Evolutionary conservation across 2,113 vertebrate species (phyloP).

Genomic region (Dicaeum eximium): DNA sequence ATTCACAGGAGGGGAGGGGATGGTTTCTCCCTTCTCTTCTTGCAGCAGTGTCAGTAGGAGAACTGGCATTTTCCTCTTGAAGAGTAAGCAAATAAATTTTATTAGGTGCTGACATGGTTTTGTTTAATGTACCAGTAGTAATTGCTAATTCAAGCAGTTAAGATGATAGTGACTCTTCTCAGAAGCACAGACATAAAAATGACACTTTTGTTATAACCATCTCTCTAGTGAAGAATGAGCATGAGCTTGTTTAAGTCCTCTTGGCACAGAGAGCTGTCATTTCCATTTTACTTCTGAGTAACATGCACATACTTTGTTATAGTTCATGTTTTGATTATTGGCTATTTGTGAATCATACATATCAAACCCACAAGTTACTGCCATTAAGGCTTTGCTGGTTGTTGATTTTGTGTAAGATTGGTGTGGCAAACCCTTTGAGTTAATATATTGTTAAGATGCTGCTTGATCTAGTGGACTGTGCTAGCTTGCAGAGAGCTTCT

Average conservation of each 20-base stretch:
- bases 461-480: not conserved
- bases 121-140: not conserved
- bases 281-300: not conserved
- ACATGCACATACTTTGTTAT: not conserved
- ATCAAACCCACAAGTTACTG: not conserved
- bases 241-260: not conserved
- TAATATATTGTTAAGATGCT: too few species aligned
- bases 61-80: not conserved
- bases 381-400: not conserved
- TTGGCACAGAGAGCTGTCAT: not conserved
- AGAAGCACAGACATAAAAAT: not conserved
- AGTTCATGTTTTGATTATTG: not conserved
- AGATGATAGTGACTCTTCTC: not conserved
- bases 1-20: not conserved
- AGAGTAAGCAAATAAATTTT: not conserved
- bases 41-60: not conserved
- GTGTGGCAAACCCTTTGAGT: not conserved
- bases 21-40: not conserved
- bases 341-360: not conserved
- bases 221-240: not conserved
- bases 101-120: not conserved
- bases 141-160: not conserved
- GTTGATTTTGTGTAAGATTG: not conserved
- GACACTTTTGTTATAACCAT: not conserved
- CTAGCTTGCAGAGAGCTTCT: not conserved